A percentile compares a stretch with the other conserved stretches of the same genome.
Evolutionary conservation across 2,888 invertebrate genomes (phyloP).

Genomic region (Myopa tessellatipennis): DNA sequence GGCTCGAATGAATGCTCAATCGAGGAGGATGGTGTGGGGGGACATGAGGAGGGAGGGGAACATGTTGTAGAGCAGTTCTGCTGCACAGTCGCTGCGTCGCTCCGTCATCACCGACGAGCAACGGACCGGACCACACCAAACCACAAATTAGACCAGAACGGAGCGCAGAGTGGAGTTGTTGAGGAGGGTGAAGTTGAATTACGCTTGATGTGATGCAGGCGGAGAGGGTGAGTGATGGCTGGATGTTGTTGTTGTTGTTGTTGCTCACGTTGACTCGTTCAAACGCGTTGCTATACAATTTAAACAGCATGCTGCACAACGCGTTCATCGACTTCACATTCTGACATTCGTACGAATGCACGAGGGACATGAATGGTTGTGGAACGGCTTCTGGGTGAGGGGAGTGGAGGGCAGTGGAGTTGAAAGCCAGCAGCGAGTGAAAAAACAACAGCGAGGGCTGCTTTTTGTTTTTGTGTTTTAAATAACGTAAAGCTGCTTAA

Average conservation of each 20-base stretch:
- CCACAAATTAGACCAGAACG: neutral
- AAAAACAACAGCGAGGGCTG: neutral
- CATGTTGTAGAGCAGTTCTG: neutral
- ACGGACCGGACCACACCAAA: neutral
- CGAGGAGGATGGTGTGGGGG: too few relatives aligned
- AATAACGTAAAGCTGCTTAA: neutral
- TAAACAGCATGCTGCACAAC: slow-evolving; percentile 10
- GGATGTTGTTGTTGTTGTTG: neutral
- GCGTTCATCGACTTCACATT: neutral
- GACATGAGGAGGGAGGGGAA: too few relatives aligned
- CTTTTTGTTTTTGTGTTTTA: neutral
- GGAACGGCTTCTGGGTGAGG: neutral
- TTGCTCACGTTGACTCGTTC: neutral
- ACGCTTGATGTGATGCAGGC: neutral
- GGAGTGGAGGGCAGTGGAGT: neutral
- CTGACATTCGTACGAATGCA: neutral
- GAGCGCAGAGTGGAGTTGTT: neutral
- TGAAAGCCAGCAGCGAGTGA: too few relatives aligned
- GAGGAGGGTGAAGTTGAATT: neutral
- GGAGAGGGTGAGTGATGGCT: neutral
- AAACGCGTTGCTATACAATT: neutral
- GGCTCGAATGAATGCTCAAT: too few relatives aligned
- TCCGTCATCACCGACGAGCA: neutral
- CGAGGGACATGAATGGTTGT: neutral
- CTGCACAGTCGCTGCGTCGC: neutral